A percentile compares a stretch with the other conserved stretches of the same genome.
Evolutionary conservation across 30 jellyfish, hydroid and myxozoan species (phyloP).

Genomic region (Clytia hemisphaerica): DNA sequence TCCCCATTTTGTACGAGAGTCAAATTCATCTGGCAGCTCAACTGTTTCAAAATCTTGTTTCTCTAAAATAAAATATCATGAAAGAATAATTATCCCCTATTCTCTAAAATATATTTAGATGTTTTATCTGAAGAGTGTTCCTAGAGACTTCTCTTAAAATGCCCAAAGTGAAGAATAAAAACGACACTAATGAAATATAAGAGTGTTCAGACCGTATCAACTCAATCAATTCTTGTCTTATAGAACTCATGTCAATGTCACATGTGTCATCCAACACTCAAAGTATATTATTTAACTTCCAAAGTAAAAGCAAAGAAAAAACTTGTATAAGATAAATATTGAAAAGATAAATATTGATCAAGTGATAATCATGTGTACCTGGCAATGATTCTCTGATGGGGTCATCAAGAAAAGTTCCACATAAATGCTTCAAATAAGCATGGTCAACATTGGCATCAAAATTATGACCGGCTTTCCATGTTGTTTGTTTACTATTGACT

Average conservation of each 20-base stretch:
- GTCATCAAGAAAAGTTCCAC: slow-evolving; percentile 67
- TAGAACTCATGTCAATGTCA: no score
- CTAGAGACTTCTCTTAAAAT: no score
- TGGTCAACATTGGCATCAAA: slow-evolving; percentile 53
- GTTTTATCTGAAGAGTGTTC: no score
- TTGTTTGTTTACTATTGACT: slow-evolving; percentile 49
- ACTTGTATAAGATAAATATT: no score
- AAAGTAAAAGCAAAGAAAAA: no score
- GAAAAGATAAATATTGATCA: no score
- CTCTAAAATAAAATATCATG: no score
- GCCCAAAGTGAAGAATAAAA: neutral
- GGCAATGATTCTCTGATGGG: slow-evolving; percentile 20
- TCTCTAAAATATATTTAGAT: no score
- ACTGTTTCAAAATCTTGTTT: no score
- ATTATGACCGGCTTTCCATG: slow-evolving; percentile 91
- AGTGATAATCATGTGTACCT: neutral
- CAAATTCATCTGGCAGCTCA: slow-evolving; percentile 30
- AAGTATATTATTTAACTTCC: no score
- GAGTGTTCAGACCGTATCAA: neutral
- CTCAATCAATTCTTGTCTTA: neutral
- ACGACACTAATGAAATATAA: neutral
- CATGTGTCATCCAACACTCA: neutral
- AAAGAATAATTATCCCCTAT: no score
- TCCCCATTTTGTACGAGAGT: slow-evolving; percentile 41
- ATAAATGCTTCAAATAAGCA: slow-evolving; percentile 43